phyloP scores from a whole-genome alignment of 2,888 invertebrate genomes.

The Calliphora vomitoria region DNA sequence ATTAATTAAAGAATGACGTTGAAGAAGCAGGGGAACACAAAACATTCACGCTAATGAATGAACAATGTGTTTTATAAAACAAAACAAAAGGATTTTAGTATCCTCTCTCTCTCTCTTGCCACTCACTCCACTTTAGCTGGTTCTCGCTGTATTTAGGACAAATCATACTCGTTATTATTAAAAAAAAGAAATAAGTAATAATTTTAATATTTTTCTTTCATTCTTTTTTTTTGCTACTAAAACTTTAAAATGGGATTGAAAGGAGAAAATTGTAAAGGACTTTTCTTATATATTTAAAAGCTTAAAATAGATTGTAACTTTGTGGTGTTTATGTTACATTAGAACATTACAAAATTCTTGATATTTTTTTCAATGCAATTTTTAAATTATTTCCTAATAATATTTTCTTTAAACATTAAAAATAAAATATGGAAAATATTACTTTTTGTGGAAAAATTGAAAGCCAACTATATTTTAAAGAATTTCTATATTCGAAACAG shows the following conservation, averaged over 20 bases:
- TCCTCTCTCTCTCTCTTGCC: background rate
- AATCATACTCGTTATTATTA: slow-evolving; percentile 42
- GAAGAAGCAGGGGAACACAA: slow-evolving; percentile 44
- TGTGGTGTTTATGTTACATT: background rate
- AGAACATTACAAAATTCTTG: too few species aligned
- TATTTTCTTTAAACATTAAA: too few species aligned
- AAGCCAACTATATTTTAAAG: too few species aligned
- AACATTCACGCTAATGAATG: slow-evolving; percentile 72
- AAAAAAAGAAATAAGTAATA: slow-evolving; percentile 9
- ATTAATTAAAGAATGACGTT: slow-evolving; percentile 72
- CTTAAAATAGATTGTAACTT: background rate
- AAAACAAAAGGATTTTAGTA: slow-evolving; percentile 58
- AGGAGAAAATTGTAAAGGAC: background rate
- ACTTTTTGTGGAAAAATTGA: too few species aligned
- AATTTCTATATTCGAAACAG: too few species aligned
- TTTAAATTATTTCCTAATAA: too few species aligned
- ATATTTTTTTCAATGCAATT: too few species aligned
- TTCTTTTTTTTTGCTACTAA: background rate
- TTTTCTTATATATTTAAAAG: too few species aligned
- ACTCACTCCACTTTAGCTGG: slow-evolving; percentile 13
- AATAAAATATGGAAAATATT: too few species aligned
- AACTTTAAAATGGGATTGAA: slow-evolving; percentile 3
- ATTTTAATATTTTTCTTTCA: background rate
- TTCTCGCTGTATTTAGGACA: slow-evolving; percentile 55
- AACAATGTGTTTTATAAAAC: slow-evolving; percentile 59